phyloP scores from a whole-genome alignment of 2,888 invertebrate species.

The Poecilobothrus nobilitatus region DNA sequence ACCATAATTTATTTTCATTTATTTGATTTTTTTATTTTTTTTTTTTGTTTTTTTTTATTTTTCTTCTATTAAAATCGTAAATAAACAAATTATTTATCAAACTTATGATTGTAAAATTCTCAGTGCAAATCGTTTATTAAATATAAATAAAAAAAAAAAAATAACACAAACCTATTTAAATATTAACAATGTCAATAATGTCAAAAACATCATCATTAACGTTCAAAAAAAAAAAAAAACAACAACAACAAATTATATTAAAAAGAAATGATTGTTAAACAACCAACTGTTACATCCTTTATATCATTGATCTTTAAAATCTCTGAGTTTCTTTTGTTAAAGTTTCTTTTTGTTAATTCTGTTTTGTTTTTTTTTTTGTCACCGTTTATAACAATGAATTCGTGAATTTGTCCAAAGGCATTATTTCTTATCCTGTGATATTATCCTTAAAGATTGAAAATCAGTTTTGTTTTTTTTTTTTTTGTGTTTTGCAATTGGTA shows the following conservation, averaged over 20 bases:
- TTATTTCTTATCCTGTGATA: background rate
- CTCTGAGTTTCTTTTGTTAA: background rate
- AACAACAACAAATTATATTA: background rate
- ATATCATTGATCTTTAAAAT: background rate
- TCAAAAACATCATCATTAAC: constrained; percentile 1
- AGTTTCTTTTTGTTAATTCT: background rate
- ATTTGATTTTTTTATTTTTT: too few species aligned
- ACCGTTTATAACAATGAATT: background rate
- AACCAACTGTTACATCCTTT: background rate
- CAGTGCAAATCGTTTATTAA: too few species aligned
- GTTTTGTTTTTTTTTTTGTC: background rate
- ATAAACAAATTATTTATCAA: too few species aligned
- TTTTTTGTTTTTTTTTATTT: too few species aligned
- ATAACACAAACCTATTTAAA: background rate
- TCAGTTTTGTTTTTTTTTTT: too few species aligned
- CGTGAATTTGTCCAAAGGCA: background rate
- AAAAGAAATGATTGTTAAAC: background rate
- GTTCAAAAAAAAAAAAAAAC: too few species aligned
- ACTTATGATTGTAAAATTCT: too few species aligned
- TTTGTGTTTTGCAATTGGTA: too few species aligned
- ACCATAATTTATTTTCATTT: too few species aligned
- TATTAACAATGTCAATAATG: background rate
- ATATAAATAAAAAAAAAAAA: too few species aligned
- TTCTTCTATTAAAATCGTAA: too few species aligned
- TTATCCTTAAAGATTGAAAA: background rate